Evolutionary conservation across 2,888 invertebrate species (phyloP), one percentile per base, ranked within the genome.

Genomic region (Esperia sulphurella): DNA sequence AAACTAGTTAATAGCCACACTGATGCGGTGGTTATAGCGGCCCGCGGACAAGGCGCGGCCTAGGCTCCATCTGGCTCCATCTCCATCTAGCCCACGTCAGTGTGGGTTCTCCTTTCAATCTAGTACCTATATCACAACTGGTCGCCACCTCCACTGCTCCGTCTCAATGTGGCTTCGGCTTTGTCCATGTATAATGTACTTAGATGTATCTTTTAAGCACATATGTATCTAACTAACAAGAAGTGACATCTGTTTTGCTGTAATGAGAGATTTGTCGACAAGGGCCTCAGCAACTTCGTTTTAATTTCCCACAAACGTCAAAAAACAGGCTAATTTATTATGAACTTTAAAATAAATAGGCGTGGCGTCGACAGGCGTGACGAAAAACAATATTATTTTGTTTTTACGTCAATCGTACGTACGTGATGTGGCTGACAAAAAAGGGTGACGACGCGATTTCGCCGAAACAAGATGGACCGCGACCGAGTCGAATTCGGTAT

Each of bases 341-440:
- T 65, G 63, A 68, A 65, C 61, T 71, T 39, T 63, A 76, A 75
- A 78, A 80, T 81, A 79, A 79, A 77, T 74, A 75, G 69, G 65
- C 71, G 61, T 71, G 69, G 65, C 71, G 80, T 65, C 63, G 86
- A 86, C 82, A 79, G 70, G 71, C 87, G 80, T 83, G 77, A 74
- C 84, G 74, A 78, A 81, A 69, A 63, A 63, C 52, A 60, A 63
- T 76, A 76, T 83, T 84, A 81, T 79, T 83, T 82, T 79, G 80
- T 84, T 87, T 85, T 82, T 80, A 72, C 73, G 57, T 76, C 62
- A 72, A 70, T 71, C 69, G 66, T 68, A n/a, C n/a, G 4, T 42
- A 74, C 72, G 75, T 75, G 77, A 68, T 73, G 65, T 64, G 66
- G 68, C 66, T 68, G 57, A 72, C 67, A 76, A 80, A 79, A 76